Evolutionary conservation across 2,797 vertebrate genomes (phyloP), one percentile per base, ranked within the genome.

Genomic region (Arremon aurantiirostris): DNA sequence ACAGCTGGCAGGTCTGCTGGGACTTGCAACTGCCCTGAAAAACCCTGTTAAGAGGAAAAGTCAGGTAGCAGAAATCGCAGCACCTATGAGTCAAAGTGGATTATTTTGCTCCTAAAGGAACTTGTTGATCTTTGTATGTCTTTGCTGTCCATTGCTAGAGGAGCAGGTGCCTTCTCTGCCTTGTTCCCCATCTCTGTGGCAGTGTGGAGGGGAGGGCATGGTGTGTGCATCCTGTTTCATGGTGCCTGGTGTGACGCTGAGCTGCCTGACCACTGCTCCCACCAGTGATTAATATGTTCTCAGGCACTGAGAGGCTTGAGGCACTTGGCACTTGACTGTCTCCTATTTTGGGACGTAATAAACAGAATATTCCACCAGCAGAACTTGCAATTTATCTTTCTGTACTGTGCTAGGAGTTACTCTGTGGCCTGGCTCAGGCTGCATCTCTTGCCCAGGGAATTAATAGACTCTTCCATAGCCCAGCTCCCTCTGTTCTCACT

Each of bases 321-420:
- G 75, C 89, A 82, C 82, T 94, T 96, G 90, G 91, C 94, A 85
- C 82, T 94, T 70, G 64, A 71, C 82, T 80, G 41, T 93, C 88
- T 92, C 92, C 66, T 86, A 34, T 90, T 94, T 65, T 85, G 83
- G 85, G 75, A 70, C 86, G 93, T 79, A 95, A 88, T 88, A 81
- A 92, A 89, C 81, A 84, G 85, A 93, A 89, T 96, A 91, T 93
- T 90, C 86, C 75, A 92, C 70, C 37, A 70, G 91, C 85, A 89
- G 65, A 85, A 78, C 59, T 83, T 63, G 55, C 89, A 73, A 88
- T 95, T 91, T 86, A 82, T 95, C 94, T 93, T 77, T 78, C 11
- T 5, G n/a, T 49, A 7, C 73, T 37, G 52, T 2, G 16, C 0
- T 0, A 64, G 63, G 86, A 90, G 75, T 82, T 85, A 63, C 44